A percentile compares a stretch with the other conserved stretches of the same genome.
Conservation (phyloP, 2,888 invertebrate species). For the Dysmachus trigonus region DNA sequence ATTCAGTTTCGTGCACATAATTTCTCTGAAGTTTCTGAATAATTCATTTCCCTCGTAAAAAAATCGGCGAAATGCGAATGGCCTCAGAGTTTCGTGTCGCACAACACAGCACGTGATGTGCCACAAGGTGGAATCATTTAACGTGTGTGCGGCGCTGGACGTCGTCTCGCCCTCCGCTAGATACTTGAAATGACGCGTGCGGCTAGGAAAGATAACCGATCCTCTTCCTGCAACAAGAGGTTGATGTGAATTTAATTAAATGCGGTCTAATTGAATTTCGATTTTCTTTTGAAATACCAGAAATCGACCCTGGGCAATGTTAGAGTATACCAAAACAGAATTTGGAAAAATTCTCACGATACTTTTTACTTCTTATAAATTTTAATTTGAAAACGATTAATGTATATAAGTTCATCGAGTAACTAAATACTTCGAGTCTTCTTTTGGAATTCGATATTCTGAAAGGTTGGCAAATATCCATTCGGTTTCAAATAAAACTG, state of each 20-base stretch:
- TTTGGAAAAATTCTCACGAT: neutral
- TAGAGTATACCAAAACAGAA: neutral
- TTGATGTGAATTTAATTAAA: constrained; percentile 38
- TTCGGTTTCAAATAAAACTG: no score
- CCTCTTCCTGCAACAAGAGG: constrained; percentile 17
- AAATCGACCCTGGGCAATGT: neutral
- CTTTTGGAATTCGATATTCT: no score
- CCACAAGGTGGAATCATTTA: constrained; percentile 5
- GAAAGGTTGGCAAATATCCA: no score
- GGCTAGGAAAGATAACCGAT: constrained; percentile 2
- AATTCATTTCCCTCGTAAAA: constrained; percentile 23
- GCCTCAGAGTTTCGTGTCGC: neutral
- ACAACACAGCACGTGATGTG: neutral
- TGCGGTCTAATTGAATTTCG: neutral
- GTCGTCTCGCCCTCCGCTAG: neutral
- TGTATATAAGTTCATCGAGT: no score
- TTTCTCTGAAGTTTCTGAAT: neutral
- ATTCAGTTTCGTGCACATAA: neutral
- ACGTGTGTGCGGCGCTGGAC: neutral
- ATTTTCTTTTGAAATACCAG: neutral
- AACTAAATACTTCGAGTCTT: no score
- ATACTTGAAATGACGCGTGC: constrained; percentile 35
- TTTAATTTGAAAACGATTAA: no score
- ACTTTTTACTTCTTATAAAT: no score
- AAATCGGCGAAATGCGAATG: neutral